These are phyloP conservation scores for Dorcus parallelipipedus DNA, from an alignment of 2,888 invertebrate species.

Conservation along the genomic window DNA sequence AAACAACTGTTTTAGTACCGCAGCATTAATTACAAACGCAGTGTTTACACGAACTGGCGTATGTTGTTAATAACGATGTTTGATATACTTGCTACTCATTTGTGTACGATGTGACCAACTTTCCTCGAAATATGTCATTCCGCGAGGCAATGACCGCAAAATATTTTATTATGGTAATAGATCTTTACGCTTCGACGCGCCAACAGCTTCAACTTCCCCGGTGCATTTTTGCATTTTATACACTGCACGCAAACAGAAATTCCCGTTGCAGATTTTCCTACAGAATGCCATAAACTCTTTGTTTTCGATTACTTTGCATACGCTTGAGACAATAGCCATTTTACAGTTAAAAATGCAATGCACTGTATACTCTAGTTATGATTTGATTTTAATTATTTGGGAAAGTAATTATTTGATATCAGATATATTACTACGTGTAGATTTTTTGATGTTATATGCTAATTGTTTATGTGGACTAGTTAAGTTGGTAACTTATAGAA, in stretches of 20 bases:
- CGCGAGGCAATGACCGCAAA: slow-evolving; percentile 11
- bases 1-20: too few species aligned
- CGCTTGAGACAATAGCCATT: not conserved
- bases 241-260: slow-evolving; percentile 2
- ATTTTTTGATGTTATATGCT: too few species aligned
- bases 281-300: not conserved
- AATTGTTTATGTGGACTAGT: too few species aligned
- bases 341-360: not conserved
- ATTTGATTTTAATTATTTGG: slow-evolving; percentile 1
- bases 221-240: not conserved
- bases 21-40: too few species aligned
- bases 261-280: not conserved
- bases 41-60: too few species aligned
- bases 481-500: too few species aligned
- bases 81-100: not conserved
- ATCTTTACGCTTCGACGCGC: slow-evolving; percentile 9
- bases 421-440: not conserved
- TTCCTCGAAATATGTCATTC: not conserved
- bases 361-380: not conserved
- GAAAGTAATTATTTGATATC: not conserved
- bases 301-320: not conserved
- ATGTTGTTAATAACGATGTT: too few species aligned
- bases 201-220: slow-evolving; percentile 7
- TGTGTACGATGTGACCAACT: not conserved
- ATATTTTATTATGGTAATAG: slow-evolving; percentile 13